phyloP scores from a whole-genome alignment of 2,113 vertebrate genomes.

The Macrotus californicus region DNA sequence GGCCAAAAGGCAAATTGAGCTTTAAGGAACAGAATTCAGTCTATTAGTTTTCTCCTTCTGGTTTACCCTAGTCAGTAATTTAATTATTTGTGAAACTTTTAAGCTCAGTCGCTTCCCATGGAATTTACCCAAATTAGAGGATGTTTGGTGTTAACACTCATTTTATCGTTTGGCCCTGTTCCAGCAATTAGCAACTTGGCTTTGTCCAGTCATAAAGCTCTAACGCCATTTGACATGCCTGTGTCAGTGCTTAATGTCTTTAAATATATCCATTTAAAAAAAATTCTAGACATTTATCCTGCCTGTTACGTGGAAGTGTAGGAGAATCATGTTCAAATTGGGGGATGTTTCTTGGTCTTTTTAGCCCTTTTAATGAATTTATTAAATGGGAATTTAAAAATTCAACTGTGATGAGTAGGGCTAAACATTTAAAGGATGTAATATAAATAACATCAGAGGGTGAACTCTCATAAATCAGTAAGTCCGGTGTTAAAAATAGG shows the following conservation, averaged over 20 bases:
- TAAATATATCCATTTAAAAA: not conserved
- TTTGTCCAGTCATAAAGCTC: not conserved
- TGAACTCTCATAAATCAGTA: not conserved
- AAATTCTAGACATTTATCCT: not conserved
- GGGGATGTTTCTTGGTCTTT: not conserved
- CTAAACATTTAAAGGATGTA: not conserved
- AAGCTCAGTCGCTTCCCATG: slow-evolving; percentile 40
- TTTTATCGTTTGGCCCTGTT: slow-evolving; percentile 21
- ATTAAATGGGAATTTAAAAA: not conserved
- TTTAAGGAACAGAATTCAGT: slow-evolving; percentile 29
- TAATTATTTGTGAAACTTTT: slow-evolving; percentile 68
- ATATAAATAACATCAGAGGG: not conserved
- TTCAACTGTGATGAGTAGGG: not conserved
- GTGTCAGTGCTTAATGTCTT: not conserved
- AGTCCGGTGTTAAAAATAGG: slow-evolving; percentile 31
- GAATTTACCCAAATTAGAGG: slow-evolving; percentile 38
- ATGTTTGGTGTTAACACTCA: not conserved
- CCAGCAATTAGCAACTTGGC: slow-evolving; percentile 32
- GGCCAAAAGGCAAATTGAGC: slow-evolving; percentile 39
- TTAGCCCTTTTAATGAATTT: not conserved
- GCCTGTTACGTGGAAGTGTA: not conserved
- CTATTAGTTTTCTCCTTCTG: slow-evolving; percentile 39
- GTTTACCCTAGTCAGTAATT: slow-evolving; percentile 20
- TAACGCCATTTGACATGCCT: slow-evolving; percentile 19
- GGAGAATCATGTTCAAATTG: not conserved